phyloP scores from a whole-genome alignment of 1,140 invertebrate genomes.

The Ceratitis capitata region DNA sequence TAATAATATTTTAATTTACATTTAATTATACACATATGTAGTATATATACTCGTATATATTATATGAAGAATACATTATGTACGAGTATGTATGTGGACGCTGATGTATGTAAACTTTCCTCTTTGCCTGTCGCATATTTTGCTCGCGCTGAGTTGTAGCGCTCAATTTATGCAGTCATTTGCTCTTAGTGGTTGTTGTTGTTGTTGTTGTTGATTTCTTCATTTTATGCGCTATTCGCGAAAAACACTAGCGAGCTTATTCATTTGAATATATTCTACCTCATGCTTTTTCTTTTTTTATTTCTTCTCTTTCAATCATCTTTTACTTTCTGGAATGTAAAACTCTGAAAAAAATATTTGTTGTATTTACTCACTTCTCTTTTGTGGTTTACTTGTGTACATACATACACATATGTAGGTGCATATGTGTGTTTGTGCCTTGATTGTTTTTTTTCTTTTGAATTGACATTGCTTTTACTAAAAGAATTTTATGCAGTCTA shows the following conservation, averaged over 20 bases:
- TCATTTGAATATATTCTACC: background rate
- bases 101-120: background rate
- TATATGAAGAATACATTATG: background rate
- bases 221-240: too few relatives aligned
- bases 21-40: background rate
- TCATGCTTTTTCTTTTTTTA: background rate
- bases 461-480: background rate
- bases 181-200: background rate
- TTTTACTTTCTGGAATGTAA: too few relatives aligned
- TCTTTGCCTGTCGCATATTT: background rate
- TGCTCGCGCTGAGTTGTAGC: background rate
- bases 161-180: background rate
- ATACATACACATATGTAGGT: too few relatives aligned
- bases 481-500: constrained; percentile 1
- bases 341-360: background rate
- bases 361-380: background rate
- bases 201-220: background rate
- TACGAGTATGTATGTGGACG: too few relatives aligned
- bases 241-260: too few relatives aligned
- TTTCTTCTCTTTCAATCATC: too few relatives aligned
- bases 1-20: background rate
- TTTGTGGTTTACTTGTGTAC: background rate
- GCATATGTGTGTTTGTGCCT: background rate
- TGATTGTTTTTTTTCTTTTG: too few relatives aligned
- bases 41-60: background rate